Evolutionary conservation across 2,113 vertebrate species (phyloP).

Genomic region (Paratilapia polleni): DNA sequence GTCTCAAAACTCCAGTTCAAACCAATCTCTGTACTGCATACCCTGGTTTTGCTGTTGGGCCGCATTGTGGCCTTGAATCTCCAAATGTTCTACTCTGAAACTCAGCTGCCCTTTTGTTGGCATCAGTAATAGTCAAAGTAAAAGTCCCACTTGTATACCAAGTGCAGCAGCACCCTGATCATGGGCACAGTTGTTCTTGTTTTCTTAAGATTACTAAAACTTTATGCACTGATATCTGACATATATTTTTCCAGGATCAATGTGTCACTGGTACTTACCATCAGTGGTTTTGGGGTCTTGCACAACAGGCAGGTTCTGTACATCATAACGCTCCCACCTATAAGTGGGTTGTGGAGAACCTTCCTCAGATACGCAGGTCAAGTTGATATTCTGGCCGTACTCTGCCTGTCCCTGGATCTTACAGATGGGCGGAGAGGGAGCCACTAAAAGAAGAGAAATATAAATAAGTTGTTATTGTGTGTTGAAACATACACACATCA

Average conservation of each 20-base stretch:
- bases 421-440: constrained; percentile 87
- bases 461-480: not conserved
- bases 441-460: not conserved
- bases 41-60: not conserved
- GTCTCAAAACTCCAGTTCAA: no score
- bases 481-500: not conserved
- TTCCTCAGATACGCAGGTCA: constrained; percentile 87
- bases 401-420: constrained; percentile 78
- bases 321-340: constrained; percentile 79
- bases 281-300: constrained; percentile 42
- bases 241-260: not conserved
- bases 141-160: not conserved
- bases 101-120: not conserved
- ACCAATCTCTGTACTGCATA: no score
- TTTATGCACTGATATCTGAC: not conserved
- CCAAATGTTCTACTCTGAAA: not conserved
- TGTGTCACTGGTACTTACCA: constrained; percentile 53
- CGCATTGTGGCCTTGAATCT: not conserved
- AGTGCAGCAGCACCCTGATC: not conserved
- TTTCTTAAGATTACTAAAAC: not conserved
- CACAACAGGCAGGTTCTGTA: constrained; percentile 48
- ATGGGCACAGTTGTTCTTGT: not conserved
- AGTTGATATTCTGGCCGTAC: constrained; percentile 83
- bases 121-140: not conserved
- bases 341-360: constrained; percentile 88